Evolutionary conservation across 2,797 vertebrate genomes (phyloP), one percentile per base, ranked within the genome.

Genomic region (Salarias fasciatus): DNA sequence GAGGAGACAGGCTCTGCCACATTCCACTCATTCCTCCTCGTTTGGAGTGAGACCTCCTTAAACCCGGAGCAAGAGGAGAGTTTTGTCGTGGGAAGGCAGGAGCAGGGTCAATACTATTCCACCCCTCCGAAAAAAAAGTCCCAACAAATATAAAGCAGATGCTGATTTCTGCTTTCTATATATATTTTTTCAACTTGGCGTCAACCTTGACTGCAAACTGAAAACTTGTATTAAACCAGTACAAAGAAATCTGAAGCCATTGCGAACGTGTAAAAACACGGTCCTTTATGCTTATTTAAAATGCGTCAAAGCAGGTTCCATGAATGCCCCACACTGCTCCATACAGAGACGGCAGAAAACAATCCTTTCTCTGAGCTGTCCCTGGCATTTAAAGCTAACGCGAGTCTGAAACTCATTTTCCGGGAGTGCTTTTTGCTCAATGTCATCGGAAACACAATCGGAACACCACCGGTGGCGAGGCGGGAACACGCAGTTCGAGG

Each of bases 21-120:
- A 89, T 91, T 90, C 86, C 85, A 0, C 30, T 83, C 88, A 89
- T 92, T 91, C 89, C 74, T 61, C 51, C 18, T 63, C 11, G 63
- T 82, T 80, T 65, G 83, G 88, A 86, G 62, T 72, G 83, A 80
- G 63, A 53, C 56, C 52, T 48, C 67, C 72, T 35, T 65, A 45
- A 82, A 71, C 41, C 69, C 50, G 1, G 43, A 75, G 49, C 4
- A 1, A 28, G 75, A 41, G 42, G 28, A 55, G 46, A 50, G 30
- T 1, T 14, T 14, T 46, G 13, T 24, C 18, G 33, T 7, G 18
- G 53, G 45, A 46, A 36, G 24, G 5, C 13, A 31, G 41, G 42
- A 11, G 13, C 1, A 4, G 4, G 9, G 8, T 5, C 3, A 5
- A 15, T 13, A 1, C 9, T 46, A 14, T 48, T 5, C 6, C 0